Evolutionary conservation across 2,113 vertebrate genomes (phyloP), one percentile per base, ranked within the genome.

Genomic region (Parus major): DNA sequence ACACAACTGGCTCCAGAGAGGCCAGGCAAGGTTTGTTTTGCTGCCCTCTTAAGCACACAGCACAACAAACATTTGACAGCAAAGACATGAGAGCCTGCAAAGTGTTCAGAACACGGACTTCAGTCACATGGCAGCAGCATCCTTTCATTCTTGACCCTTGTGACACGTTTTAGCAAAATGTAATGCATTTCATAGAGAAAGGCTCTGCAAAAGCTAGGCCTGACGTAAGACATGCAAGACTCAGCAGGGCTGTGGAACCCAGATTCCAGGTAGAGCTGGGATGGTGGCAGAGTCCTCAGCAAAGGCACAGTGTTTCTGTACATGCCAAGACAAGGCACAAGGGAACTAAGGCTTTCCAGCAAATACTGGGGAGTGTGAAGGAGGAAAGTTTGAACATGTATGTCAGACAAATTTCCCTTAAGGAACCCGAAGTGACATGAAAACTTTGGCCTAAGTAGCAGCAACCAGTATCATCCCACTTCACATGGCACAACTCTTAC

Each of bases 1-100:
- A 46, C 22, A 28, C 7, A 75, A 13, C 9, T 31, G 16, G 52
- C 12, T 42, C 57, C 55, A 69, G 47, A 22, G 29, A 69, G 41
- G 33, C 35, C 20, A 64, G 20, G n/a, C 13, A 39, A 84, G 9
- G 35, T 20, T 72, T 46, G 15, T 49, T 86, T 63, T 83, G 24
- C 44, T 72, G 49, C 59, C 33, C 24, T 39, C 44, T 55, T 46
- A 50, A 72, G 20, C 55, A 52, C 42, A 66, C 35, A 77, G 18
- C 41, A 57, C 52, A 76, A 33, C 15, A 20, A n/a, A 35, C 6
- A 66, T 1, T 86, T 0, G 0, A 36, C 13, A 80, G 53, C 39
- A 56, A 64, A n/a, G 18, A 76, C 49, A 25, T 19, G 35, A 36
- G 29, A 75, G 12, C 1, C 0, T n/a, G 22, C 27, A 57, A 42